phyloP scores from a whole-genome alignment of 2,113 vertebrate genomes.

The Tringa solitaria region DNA sequence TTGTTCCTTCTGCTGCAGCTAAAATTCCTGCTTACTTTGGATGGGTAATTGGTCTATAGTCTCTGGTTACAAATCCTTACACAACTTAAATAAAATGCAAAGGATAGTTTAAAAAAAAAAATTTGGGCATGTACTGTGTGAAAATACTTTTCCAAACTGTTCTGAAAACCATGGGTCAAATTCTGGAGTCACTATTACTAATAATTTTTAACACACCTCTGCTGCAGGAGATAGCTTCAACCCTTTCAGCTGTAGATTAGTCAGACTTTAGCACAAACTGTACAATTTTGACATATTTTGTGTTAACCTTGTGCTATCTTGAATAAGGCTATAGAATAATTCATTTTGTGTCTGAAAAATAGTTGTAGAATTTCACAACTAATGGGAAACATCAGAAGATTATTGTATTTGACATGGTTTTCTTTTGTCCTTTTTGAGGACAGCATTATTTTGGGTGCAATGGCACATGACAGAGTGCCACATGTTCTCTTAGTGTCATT shows the following conservation, averaged over 20 bases:
- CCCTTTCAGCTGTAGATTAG: not conserved
- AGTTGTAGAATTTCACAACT: not conserved
- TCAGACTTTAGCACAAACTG: not conserved
- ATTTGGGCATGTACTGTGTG: not conserved
- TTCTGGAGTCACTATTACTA: rapidly evolving
- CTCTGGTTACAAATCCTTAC: not conserved
- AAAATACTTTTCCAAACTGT: not conserved
- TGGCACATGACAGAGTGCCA: not conserved
- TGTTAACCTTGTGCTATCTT: not conserved
- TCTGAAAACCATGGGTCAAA: not conserved
- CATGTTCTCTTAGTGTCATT: not conserved
- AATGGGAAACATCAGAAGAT: not conserved
- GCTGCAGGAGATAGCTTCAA: not conserved
- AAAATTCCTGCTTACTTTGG: not conserved
- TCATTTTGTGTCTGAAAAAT: not conserved
- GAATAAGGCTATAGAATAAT: not conserved
- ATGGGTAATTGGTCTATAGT: not conserved
- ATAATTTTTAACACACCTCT: not conserved
- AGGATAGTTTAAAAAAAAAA: not conserved
- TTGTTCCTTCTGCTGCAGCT: not conserved
- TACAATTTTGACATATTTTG: not conserved
- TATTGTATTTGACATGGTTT: not conserved
- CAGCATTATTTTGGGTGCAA: not conserved
- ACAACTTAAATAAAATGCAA: not conserved
- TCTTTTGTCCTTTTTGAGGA: not conserved